Conservation (phyloP, 2,888 invertebrate species). For the Diarsia mendica region DNA sequence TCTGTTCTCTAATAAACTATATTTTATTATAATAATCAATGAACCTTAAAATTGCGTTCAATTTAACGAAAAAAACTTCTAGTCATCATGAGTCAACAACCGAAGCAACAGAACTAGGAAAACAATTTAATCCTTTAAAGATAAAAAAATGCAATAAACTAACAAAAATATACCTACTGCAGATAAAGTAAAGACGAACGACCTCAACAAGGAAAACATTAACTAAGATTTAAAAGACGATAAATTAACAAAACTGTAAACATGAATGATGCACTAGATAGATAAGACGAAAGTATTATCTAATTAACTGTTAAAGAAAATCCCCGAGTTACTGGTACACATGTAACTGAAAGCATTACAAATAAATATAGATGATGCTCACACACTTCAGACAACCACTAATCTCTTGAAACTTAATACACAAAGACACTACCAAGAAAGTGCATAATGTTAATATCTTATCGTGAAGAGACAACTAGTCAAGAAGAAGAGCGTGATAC, state of each 20-base stretch:
- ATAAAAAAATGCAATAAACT: constrained; percentile 27
- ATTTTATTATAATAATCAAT: not conserved
- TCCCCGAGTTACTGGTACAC: not conserved
- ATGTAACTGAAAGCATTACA: not conserved
- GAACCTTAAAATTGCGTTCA: not conserved
- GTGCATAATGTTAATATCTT: not conserved
- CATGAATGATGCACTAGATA: constrained; percentile 3
- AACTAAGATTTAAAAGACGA: not conserved
- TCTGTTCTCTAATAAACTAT: not conserved
- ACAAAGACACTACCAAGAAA: not conserved
- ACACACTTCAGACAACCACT: not conserved
- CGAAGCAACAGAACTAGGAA: not conserved
- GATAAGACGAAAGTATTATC: constrained; percentile 3
- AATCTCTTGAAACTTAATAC: not conserved
- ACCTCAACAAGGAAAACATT: not conserved
- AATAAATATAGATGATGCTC: not conserved
- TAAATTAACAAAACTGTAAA: not conserved
- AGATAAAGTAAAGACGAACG: not conserved
- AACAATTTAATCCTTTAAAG: not conserved
- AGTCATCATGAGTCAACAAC: not conserved
- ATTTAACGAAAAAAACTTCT: not conserved
- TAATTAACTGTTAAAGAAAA: constrained; percentile 2
- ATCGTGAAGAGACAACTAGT: not conserved
- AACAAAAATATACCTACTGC: not conserved
- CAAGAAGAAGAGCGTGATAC: not conserved